Percentiles rank a stretch among this genome's conserved stretches.
phyloP scores from a whole-genome alignment of 2,113 vertebrate genomes.

The Neodon shergylaensis region DNA sequence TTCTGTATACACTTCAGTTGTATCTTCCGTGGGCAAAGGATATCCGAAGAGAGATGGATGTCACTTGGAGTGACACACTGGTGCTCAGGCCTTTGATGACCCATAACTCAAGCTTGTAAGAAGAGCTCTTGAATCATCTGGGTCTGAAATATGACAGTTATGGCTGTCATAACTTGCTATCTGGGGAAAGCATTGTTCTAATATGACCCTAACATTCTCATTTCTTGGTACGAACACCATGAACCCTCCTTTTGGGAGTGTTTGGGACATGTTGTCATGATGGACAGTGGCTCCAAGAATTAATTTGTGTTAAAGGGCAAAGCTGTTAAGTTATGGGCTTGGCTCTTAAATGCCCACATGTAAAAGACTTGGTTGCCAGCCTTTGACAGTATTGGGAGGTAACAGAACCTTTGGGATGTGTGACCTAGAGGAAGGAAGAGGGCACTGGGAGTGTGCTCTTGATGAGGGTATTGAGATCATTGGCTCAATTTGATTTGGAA shows the following conservation, averaged over 20 bases:
- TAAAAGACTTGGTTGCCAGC: not conserved
- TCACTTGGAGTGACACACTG: not conserved
- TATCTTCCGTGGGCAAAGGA: rapidly evolving
- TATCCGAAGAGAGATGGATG: not conserved
- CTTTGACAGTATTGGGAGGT: not conserved
- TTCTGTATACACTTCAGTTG: not conserved
- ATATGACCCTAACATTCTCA: not conserved
- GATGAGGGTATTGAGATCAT: too few relatives aligned
- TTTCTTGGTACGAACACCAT: not conserved
- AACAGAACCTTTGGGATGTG: not conserved
- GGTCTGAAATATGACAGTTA: not conserved
- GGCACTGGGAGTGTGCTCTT: not conserved
- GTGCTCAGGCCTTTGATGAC: not conserved
- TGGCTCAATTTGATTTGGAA: not conserved
- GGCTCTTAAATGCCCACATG: not conserved
- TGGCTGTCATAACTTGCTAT: not conserved
- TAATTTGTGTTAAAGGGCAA: not conserved
- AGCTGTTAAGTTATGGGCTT: not conserved
- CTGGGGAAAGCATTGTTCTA: not conserved
- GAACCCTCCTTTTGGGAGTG: not conserved
- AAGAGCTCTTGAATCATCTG: not conserved
- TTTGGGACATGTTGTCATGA: too few relatives aligned
- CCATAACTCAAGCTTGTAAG: not conserved
- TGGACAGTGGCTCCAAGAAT: not conserved
- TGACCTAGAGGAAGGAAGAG: not conserved